phyloP scores from a whole-genome alignment of 2,797 vertebrate genomes.

The Hippopotamyrus pictus region DNA sequence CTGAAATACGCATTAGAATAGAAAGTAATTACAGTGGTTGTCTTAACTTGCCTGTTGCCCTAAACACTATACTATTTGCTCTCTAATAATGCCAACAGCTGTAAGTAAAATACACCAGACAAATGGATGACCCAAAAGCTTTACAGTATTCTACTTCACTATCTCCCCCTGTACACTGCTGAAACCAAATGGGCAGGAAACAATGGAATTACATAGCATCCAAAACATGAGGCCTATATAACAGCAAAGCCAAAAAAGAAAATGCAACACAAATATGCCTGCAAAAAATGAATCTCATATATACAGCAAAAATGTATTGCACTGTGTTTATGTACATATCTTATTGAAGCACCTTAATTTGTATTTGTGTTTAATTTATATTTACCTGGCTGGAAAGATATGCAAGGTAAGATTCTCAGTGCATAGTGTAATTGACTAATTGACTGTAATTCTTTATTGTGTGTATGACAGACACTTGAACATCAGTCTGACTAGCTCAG shows the following conservation, averaged over 20 bases:
- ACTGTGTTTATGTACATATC: not conserved
- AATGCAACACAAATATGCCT: not conserved
- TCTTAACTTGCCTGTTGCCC: not conserved
- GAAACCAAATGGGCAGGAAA: not conserved
- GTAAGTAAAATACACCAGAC: not conserved
- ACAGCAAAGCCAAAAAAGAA: not conserved
- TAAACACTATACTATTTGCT: not conserved
- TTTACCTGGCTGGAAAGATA: not conserved
- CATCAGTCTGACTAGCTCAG: not conserved
- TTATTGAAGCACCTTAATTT: not conserved
- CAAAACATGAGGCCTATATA: not conserved
- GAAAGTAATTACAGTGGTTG: not conserved
- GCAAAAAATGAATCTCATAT: not conserved
- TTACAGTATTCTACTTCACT: not conserved
- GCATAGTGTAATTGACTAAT: not conserved
- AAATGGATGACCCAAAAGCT: not conserved
- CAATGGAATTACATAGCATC: not conserved
- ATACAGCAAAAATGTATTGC: not conserved
- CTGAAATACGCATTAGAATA: not conserved
- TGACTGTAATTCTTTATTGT: not conserved
- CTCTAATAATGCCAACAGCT: not conserved
- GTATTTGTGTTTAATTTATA: not conserved
- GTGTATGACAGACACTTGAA: not conserved
- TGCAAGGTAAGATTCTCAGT: not conserved
- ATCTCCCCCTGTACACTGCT: not conserved